Evolutionary conservation across 2,888 invertebrate species (phyloP).

Genomic region (Nomada ruficornis): DNA sequence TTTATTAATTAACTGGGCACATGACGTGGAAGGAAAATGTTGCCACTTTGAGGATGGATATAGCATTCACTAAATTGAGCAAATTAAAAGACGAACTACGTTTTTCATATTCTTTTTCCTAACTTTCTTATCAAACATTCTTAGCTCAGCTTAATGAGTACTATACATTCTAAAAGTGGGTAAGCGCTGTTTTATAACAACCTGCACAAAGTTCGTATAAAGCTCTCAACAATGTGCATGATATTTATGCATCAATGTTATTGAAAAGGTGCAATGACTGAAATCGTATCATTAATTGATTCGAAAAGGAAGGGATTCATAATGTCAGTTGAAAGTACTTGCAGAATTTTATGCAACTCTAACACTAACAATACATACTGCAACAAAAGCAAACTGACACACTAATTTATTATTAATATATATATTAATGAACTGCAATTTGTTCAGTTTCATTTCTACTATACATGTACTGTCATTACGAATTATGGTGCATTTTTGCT

Average conservation of each 20-base stretch:
- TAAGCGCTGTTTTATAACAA: too few species aligned
- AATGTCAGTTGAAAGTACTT: constrained; percentile 13
- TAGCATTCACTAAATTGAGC: too few species aligned
- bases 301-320: background rate
- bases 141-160: too few species aligned
- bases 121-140: too few species aligned
- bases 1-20: constrained; percentile 26
- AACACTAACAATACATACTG: constrained; percentile 36
- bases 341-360: constrained; percentile 24
- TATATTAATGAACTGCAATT: constrained; percentile 23
- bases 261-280: constrained; percentile 1
- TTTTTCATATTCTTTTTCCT: too few species aligned
- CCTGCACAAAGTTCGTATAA: background rate
- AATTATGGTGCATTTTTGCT: constrained; percentile 35
- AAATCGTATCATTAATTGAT: constrained; percentile 38
- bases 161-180: too few species aligned
- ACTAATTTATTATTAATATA: constrained; percentile 20
- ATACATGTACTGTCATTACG: constrained; percentile 26
- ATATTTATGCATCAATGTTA: constrained; percentile 25
- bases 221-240: constrained; percentile 26
- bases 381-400: constrained; percentile 6
- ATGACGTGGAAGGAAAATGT: background rate
- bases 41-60: too few species aligned
- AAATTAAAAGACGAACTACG: too few species aligned
- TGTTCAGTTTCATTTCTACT: background rate